Evolutionary conservation across 2,888 invertebrate species (phyloP).

Genomic region (Sminthurides aquaticus): DNA sequence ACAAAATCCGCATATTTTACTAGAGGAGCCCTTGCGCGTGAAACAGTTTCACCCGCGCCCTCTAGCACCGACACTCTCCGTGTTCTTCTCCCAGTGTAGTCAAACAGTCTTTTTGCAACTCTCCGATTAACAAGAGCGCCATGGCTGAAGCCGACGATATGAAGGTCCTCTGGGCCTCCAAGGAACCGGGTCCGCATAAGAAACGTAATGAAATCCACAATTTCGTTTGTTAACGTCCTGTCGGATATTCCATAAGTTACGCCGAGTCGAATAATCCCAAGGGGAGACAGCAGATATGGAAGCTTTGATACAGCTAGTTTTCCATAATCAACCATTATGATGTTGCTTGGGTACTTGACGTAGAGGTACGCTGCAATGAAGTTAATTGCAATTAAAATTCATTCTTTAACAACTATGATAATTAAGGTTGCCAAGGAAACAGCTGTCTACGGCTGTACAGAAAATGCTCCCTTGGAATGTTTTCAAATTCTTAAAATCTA

Average conservation of each 20-base stretch:
- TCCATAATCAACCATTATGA: conserved; percentile 25
- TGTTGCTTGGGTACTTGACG: conserved; percentile 8
- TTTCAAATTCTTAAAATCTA: too few species aligned
- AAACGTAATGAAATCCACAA: conserved; percentile 17
- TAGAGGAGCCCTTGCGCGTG: not conserved
- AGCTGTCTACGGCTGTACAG: too few species aligned
- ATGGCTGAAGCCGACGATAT: conserved; percentile 17
- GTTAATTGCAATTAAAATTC: not conserved
- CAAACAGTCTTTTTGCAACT: conserved; percentile 8
- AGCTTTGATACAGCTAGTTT: conserved; percentile 12
- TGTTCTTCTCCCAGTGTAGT: conserved; percentile 5
- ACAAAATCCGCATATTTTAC: conserved; percentile 19
- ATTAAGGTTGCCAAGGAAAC: not conserved
- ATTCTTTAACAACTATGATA: not conserved
- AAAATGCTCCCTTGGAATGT: too few species aligned
- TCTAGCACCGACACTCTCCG: conserved; percentile 19
- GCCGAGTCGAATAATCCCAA: conserved; percentile 5
- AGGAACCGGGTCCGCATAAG: not conserved
- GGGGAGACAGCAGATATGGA: conserved; percentile 14
- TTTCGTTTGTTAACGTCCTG: not conserved
- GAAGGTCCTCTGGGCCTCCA: conserved; percentile 9
- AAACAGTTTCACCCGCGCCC: conserved; percentile 9
- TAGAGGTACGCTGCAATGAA: conserved; percentile 1
- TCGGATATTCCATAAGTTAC: not conserved
- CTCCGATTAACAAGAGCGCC: conserved; percentile 14